Conservation (phyloP, 2,888 invertebrate genomes). For the Sylvicola fuscatus region DNA sequence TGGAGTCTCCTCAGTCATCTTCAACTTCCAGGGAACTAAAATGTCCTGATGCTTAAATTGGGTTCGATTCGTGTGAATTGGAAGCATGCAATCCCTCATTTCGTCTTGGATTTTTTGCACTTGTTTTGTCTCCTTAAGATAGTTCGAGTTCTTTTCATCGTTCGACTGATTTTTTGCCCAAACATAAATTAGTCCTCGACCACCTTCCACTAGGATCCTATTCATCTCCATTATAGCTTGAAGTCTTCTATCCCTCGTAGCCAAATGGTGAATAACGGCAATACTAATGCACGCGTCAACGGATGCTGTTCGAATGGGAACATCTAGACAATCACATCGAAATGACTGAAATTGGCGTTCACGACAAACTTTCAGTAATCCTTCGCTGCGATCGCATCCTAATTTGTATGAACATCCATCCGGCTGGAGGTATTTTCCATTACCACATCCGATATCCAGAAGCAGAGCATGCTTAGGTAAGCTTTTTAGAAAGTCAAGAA, state of each 20-base stretch:
- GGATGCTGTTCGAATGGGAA: constrained; percentile 43
- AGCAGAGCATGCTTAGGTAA: constrained; percentile 49
- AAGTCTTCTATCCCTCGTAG: constrained; percentile 54
- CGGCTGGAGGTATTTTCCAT: constrained; percentile 81
- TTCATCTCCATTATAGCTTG: constrained; percentile 56
- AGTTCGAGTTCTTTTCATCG: constrained; percentile 42
- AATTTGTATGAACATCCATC: constrained; percentile 41
- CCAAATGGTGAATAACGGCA: constrained; percentile 92
- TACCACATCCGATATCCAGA: constrained; percentile 91
- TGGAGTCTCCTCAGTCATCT: constrained; percentile 23
- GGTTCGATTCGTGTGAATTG: constrained; percentile 79
- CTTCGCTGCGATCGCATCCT: constrained; percentile 61
- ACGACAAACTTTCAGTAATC: constrained; percentile 42
- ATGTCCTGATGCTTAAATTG: constrained; percentile 79
- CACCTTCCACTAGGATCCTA: constrained; percentile 48
- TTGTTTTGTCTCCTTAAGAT: constrained; percentile 40
- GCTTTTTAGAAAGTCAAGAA: constrained; percentile 51
- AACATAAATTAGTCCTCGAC: constrained; percentile 73
- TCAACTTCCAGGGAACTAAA: constrained; percentile 88
- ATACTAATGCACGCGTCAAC: constrained; percentile 81
- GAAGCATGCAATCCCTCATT: constrained; percentile 24
- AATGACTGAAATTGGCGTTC: constrained; percentile 43
- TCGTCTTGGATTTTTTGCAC: constrained; percentile 18
- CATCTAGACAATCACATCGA: constrained; percentile 50
- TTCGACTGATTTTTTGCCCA: constrained; percentile 85